phyloP scores from a whole-genome alignment of 2,888 invertebrate genomes.

The Mimas tiliae region DNA sequence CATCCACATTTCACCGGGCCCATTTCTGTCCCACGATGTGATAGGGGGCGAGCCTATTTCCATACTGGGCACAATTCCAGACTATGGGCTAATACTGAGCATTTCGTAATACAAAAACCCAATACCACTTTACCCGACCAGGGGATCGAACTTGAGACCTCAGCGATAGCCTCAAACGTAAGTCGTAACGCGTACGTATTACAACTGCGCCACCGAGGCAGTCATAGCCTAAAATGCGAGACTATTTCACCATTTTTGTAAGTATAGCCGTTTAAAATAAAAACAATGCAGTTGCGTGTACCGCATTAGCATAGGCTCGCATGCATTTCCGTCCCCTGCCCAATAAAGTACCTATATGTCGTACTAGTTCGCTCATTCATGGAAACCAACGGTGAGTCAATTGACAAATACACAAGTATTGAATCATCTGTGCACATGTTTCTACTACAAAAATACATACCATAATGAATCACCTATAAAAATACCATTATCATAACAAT shows the following conservation, averaged over 20 bases:
- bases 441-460: background rate
- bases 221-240: background rate
- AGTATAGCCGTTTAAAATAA: slow-evolving; percentile 2
- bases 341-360: slow-evolving; percentile 29
- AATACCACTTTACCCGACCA: too few species aligned
- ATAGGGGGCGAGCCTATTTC: too few species aligned
- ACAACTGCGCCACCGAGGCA: too few species aligned
- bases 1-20: too few species aligned
- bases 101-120: too few species aligned
- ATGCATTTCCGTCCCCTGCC: slow-evolving; percentile 24
- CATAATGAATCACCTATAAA: slow-evolving; percentile 3
- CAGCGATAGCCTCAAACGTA: too few species aligned
- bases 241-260: background rate
- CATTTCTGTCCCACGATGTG: too few species aligned
- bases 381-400: slow-evolving; percentile 64
- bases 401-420: slow-evolving; percentile 41
- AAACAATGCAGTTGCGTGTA: slow-evolving; percentile 18
- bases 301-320: slow-evolving; percentile 15
- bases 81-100: too few species aligned
- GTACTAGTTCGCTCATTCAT: slow-evolving; percentile 54
- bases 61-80: too few species aligned
- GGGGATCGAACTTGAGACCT: too few species aligned
- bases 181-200: too few species aligned
- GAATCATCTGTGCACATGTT: slow-evolving; percentile 50
- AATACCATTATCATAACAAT: background rate